Evolutionary conservation across 2,888 invertebrate species (phyloP), one percentile per base, ranked within the genome.

Genomic region (Pseudanteris insignis): DNA sequence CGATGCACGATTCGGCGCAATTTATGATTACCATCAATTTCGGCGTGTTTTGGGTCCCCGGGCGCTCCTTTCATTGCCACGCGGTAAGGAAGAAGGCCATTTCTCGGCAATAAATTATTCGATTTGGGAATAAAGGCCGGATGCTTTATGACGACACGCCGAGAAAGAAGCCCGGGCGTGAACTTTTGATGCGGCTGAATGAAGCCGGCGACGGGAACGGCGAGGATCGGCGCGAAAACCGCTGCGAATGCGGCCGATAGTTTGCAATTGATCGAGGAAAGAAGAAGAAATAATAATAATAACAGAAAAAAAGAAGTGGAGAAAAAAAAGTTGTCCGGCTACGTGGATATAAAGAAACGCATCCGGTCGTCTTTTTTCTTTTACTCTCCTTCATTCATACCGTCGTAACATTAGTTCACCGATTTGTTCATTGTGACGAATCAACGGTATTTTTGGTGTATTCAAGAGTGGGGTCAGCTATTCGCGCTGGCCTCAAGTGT

Each of bases 21-120:
- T 50, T 58, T 58, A 58, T 33, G 46, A 40, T 40, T 40, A 32
- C 14, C 34, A 37, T 44, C 37, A 55, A 47, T 54, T 38, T 29
- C n/a, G 11, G 34, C 12, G 13, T 30, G 37, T 26, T 41, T 41
- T 11, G 10, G 54, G 32, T 30, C 29, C 18, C 18, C 18, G 18
- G 13, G 26, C 28, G 24, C 21, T 38, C 34, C 47, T 41, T 55
- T 47, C 47, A 47, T 41, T 55, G 47, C 30, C 11, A 34, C 29
- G 29, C 28, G 25, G 29, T 41, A 41, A 55, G 41, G 47, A 47
- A 55, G 36, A 18, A 26, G 21, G 32, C 57, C 43, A 48, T 48
- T 57, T 46, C 34, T 48, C 57, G 48, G 48, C 37, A 48, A 57
- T 57, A 57, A 57, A 57, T 57, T 48, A 57, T 48, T 57, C 37